Evolutionary conservation across 2,113 vertebrate species (phyloP).

Genomic region (Piliocolobus tephrosceles): DNA sequence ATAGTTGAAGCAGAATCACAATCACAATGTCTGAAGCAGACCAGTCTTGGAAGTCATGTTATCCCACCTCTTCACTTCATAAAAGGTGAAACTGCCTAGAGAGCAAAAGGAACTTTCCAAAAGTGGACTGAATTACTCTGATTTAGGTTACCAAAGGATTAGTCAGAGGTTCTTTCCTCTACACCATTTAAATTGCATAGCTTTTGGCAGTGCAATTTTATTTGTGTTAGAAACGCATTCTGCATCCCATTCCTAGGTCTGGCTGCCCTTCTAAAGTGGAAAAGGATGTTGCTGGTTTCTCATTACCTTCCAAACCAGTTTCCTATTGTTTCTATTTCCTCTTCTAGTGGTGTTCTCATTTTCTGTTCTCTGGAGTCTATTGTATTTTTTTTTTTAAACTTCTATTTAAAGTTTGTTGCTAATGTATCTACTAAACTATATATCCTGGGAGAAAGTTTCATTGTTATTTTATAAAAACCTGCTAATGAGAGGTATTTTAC

Average conservation of each 20-base stretch:
- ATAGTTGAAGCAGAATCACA: background rate
- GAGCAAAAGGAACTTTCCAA: background rate
- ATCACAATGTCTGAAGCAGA: background rate
- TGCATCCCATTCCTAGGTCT: background rate
- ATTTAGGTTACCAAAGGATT: constrained; percentile 1
- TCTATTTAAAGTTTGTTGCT: background rate
- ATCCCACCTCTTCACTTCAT: background rate
- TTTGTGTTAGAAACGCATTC: constrained; percentile 24
- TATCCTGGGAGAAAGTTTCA: background rate
- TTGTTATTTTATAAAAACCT: background rate
- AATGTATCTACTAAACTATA: background rate
- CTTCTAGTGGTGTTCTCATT: background rate
- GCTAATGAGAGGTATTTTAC: background rate
- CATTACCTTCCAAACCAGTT: background rate
- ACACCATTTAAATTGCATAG: background rate
- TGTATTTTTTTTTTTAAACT: background rate
- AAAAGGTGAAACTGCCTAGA: background rate
- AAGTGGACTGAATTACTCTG: background rate
- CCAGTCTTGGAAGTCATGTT: background rate
- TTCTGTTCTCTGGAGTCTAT: background rate
- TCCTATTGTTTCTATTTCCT: background rate
- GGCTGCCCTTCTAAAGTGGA: background rate
- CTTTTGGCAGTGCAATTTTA: background rate
- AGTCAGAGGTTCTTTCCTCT: background rate
- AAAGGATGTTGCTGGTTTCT: constrained; percentile 1